These are phyloP conservation scores for Pangasianodon gigas DNA, from an alignment of 2,113 vertebrate genomes.

Conservation along the genomic window DNA sequence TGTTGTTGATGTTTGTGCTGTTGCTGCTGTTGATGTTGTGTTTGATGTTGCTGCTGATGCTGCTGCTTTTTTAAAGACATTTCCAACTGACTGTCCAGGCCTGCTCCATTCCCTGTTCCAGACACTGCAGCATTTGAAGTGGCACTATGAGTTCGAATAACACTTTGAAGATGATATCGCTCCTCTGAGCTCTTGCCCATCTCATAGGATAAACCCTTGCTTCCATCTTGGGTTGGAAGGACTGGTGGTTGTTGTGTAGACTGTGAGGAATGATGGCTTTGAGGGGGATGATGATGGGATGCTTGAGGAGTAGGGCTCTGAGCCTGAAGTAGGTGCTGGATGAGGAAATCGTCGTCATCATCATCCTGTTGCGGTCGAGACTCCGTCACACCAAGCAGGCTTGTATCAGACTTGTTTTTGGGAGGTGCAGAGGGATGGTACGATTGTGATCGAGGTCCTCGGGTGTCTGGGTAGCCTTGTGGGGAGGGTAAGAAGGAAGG, in stretches of 20 bases:
- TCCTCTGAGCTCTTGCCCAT: slow-evolving; percentile 78
- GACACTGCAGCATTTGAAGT: slow-evolving; percentile 71
- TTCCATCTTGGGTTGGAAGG: slow-evolving; percentile 67
- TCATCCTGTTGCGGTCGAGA: slow-evolving; percentile 79
- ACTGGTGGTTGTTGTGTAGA: slow-evolving; percentile 68
- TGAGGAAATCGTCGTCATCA: slow-evolving; percentile 91
- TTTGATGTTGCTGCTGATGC: slow-evolving; percentile 64
- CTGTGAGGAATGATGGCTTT: slow-evolving; percentile 63
- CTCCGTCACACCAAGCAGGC: slow-evolving; percentile 75
- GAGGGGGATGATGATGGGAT: slow-evolving; percentile 72
- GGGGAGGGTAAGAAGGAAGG: slow-evolving; percentile 83
- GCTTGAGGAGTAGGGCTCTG: slow-evolving; percentile 75
- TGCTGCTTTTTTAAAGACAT: slow-evolving; percentile 82
- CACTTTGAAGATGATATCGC: slow-evolving; percentile 90
- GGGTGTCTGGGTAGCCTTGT: slow-evolving; percentile 74
- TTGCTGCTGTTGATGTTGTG: slow-evolving; percentile 66
- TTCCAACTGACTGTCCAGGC: slow-evolving; percentile 84
- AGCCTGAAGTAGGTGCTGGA: slow-evolving; percentile 89
- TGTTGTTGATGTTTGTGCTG: slow-evolving; percentile 77
- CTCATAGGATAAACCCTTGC: slow-evolving; percentile 77
- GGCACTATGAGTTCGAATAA: slow-evolving; percentile 88
- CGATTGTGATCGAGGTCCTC: slow-evolving; percentile 71
- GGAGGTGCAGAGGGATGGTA: slow-evolving; percentile 73
- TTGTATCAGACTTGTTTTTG: slow-evolving; percentile 71
- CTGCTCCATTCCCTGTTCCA: slow-evolving; percentile 68